These are phyloP conservation scores for Drosophila imparisetae DNA, from an alignment of 2,888 invertebrate genomes.

Conservation along the genomic window DNA sequence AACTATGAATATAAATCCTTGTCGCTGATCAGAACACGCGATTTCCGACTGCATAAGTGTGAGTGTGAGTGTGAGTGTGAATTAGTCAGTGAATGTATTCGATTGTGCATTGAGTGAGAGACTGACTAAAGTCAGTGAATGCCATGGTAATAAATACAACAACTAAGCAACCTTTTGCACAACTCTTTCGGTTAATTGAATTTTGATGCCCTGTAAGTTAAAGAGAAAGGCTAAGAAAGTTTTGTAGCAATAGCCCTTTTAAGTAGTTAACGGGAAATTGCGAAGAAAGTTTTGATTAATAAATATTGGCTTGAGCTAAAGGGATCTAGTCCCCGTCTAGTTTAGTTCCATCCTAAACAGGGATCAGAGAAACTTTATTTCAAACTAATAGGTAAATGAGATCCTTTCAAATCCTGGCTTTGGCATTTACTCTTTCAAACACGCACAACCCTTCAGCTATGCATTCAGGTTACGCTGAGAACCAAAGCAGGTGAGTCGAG, in stretches of 20 bases:
- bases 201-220: background rate
- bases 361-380: background rate
- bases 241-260: background rate
- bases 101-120: constrained; percentile 1
- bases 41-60: constrained; percentile 27
- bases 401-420: background rate
- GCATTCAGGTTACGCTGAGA: background rate
- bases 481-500: background rate
- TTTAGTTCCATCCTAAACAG: background rate
- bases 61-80: background rate
- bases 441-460: background rate
- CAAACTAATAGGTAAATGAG: background rate
- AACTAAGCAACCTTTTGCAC: background rate
- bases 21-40: constrained; percentile 42
- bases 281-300: background rate
- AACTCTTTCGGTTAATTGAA: background rate
- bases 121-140: background rate
- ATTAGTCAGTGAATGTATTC: constrained; percentile 10
- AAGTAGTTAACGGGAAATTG: background rate
- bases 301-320: background rate
- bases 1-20: constrained; percentile 19
- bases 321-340: background rate
- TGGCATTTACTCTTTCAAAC: background rate
- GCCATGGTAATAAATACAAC: background rate
- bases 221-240: background rate